Percentiles rank a stretch among this genome's conserved stretches.
Conservation (phyloP, 1,140 invertebrate genomes). For the Dufourea novaeangliae region DNA sequence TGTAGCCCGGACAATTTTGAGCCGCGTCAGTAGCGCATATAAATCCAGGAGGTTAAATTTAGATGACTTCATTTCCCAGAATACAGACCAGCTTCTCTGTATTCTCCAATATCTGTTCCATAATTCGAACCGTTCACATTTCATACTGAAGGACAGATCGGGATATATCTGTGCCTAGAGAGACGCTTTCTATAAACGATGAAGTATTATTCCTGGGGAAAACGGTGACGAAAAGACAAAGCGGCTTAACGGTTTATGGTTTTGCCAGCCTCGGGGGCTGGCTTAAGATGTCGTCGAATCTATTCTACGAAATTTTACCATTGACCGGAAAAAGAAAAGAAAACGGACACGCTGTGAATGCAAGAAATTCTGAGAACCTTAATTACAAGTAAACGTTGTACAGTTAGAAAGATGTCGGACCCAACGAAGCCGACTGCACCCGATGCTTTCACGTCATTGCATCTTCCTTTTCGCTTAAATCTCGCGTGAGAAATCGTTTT, state of each 20-base stretch:
- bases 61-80: conserved; percentile 3
- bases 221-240: neutral
- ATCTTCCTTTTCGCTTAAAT: neutral
- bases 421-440: neutral
- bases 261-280: neutral
- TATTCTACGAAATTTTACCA: conserved; percentile 8
- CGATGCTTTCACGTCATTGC: neutral
- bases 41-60: conserved; percentile 4
- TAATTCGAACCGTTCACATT: neutral
- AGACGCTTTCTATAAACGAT: neutral
- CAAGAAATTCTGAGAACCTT: conserved; percentile 16
- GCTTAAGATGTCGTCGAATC: neutral
- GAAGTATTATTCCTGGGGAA: neutral
- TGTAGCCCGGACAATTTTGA: neutral
- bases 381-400: neutral
- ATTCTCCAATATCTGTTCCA: neutral
- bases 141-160: neutral
- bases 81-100: neutral
- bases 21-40: conserved; percentile 7
- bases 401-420: neutral
- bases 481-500: neutral
- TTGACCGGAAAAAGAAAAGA: neutral
- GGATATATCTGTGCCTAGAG: too few relatives aligned
- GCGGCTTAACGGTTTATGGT: neutral
- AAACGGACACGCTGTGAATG: neutral